Percentiles rank a stretch among this genome's conserved stretches.
Conservation (phyloP, 2,113 vertebrate genomes). For the Gymnogyps californianus region DNA sequence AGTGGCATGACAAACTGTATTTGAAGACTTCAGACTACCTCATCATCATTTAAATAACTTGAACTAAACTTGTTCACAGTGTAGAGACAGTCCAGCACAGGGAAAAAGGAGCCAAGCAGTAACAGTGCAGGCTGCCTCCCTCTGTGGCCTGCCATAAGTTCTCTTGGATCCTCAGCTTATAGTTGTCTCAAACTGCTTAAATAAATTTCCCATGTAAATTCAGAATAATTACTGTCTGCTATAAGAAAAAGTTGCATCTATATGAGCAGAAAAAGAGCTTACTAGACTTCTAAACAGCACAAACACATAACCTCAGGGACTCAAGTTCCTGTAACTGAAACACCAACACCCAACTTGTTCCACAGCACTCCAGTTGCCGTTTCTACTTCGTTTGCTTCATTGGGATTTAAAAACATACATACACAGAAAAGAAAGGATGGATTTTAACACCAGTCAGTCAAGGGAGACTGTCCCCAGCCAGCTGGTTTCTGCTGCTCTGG, state of each 20-base stretch:
- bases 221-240: background rate
- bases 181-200: background rate
- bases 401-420: background rate
- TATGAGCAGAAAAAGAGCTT: background rate
- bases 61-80: background rate
- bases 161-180: background rate
- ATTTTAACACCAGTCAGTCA: background rate
- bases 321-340: background rate
- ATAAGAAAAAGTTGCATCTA: background rate
- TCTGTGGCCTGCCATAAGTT: background rate
- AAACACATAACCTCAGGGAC: background rate
- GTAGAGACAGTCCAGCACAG: background rate
- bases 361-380: background rate
- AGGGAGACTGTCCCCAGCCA: background rate
- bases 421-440: background rate
- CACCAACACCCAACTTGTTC: background rate
- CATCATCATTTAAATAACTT: background rate
- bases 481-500: background rate
- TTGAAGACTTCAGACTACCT: background rate
- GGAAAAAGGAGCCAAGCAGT: background rate
- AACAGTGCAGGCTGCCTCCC: background rate
- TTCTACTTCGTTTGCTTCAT: background rate
- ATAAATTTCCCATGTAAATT: slow-evolving; percentile 41
- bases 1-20: background rate
- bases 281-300: background rate